Base-by-base conservation (phyloP, 2,888 invertebrate genomes). In the Resseliella maxima region DNA sequence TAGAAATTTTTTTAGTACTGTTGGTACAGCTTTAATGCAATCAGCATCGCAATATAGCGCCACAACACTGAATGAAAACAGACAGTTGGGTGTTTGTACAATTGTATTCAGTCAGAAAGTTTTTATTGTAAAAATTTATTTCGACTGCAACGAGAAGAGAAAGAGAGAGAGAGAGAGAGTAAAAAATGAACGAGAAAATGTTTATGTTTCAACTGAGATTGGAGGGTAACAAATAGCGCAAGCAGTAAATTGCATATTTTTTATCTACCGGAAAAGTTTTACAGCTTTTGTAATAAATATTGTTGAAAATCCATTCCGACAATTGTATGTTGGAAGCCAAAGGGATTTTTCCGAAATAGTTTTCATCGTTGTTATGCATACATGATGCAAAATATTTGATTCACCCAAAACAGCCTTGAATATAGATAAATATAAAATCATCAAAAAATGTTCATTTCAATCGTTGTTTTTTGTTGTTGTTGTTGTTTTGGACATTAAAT, bases 41-140 rank as follows among this genome's bases (percentile, higher is more conserved):
- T 50, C 15, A 18, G 46, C 46, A 50, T 15, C 18, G 46, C 15
- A 50, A 50, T 50, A 18, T 2, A 15, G 2, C 15, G 2, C 18
- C 18, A 2, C 8, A 50, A 15, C 18, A 18, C 46, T 45, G 8
- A 59, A n/a, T 59, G 24, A 59, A 27, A 2, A 41, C 50, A 50
- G 50, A 12, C 50, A 18, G 50, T 50, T n/a, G n/a, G 27, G n/a
- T 3, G 1, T 2, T 24, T n/a, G 59, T n/a, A 24, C 59, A 27
- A 59, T 27, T 59, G 59, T 59, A 24, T 59, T n/a, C 59, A 10
- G 5, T 24, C 18, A 24, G 59, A 59, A 59, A 59, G 6, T 59
- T 59, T 59, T 59, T 59, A 59, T 59, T 59, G 59, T 59, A 59
- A 59, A 59, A 59, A 15, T 59, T 59, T 24, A 24, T 24, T 24